Evolutionary conservation across 2,888 invertebrate genomes (phyloP).

Genomic region (Sphaeridia pumilis): DNA sequence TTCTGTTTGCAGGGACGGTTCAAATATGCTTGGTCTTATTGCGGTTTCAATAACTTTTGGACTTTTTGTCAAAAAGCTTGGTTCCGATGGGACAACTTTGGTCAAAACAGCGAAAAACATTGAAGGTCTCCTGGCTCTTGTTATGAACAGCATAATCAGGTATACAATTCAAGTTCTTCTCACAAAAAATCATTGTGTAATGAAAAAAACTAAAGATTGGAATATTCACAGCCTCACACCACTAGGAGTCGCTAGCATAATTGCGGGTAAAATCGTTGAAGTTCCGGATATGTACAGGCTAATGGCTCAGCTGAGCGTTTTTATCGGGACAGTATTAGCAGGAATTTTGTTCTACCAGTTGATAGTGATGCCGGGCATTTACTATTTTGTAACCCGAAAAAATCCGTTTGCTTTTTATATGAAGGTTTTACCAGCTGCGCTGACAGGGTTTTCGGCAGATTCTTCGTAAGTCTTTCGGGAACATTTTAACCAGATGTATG

Average conservation of each 20-base stretch:
- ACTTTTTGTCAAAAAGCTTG: neutral
- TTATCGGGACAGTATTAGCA: slow-evolving; percentile 67
- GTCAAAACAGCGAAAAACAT: slow-evolving; percentile 1
- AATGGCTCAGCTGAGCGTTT: slow-evolving; percentile 46
- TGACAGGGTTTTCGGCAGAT: slow-evolving; percentile 80
- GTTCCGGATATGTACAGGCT: slow-evolving; percentile 52
- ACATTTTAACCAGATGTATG: neutral
- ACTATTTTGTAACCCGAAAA: slow-evolving; percentile 62
- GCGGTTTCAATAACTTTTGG: slow-evolving; percentile 9
- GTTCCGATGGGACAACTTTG: neutral
- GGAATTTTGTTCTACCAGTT: slow-evolving; percentile 76
- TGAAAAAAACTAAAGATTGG: neutral
- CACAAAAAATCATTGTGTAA: neutral
- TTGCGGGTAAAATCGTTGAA: slow-evolving; percentile 65
- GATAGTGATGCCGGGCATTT: slow-evolving; percentile 70
- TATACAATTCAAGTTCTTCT: neutral
- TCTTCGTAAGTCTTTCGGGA: slow-evolving; percentile 59
- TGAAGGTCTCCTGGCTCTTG: slow-evolving; percentile 6
- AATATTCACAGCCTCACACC: slow-evolving; percentile 53
- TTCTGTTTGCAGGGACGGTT: neutral
- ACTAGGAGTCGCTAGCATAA: slow-evolving; percentile 69
- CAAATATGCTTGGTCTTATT: slow-evolving; percentile 16
- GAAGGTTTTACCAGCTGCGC: slow-evolving; percentile 65
- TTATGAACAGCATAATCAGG: slow-evolving; percentile 10
- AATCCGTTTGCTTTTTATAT: slow-evolving; percentile 80